Conservation (phyloP, 1,140 invertebrate genomes). For the Conopomorpha cramerella region DNA sequence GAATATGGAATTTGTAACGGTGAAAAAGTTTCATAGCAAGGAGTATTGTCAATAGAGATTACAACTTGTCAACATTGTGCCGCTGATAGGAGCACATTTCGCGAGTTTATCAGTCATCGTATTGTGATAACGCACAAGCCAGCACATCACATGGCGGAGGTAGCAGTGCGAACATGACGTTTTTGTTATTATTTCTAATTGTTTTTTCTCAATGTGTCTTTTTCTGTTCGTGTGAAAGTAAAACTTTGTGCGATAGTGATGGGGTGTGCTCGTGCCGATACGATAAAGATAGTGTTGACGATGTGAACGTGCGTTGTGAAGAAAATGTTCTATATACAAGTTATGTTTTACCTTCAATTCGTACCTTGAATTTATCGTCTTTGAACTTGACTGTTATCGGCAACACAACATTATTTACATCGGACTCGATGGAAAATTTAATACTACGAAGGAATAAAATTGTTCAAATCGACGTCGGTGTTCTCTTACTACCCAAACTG, state of each 20-base stretch:
- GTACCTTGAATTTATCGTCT: constrained; percentile 36
- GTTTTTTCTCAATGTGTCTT: no score
- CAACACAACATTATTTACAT: constrained; percentile 18
- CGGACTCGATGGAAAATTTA: constrained; percentile 19
- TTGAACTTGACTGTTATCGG: constrained; percentile 29
- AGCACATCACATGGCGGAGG: no score
- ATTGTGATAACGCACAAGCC: no score
- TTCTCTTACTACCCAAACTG: constrained; percentile 39
- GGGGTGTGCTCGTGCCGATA: constrained; percentile 8
- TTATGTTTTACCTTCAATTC: constrained; percentile 21
- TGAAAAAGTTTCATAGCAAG: no score
- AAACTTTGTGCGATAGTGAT: constrained; percentile 13
- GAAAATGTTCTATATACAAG: constrained; percentile 16
- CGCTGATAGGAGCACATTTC: no score
- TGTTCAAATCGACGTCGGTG: constrained; percentile 23
- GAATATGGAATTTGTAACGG: no score
- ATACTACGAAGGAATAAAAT: constrained; percentile 47
- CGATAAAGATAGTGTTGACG: constrained; percentile 17
- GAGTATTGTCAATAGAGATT: no score
- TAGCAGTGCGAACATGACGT: no score
- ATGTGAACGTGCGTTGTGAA: constrained; percentile 22
- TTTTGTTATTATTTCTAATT: no score
- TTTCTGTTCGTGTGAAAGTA: no score
- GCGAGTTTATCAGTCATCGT: no score
- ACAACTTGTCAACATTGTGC: no score